phyloP scores from a whole-genome alignment of 2,113 vertebrate species.

The Phocoena sinus region DNA sequence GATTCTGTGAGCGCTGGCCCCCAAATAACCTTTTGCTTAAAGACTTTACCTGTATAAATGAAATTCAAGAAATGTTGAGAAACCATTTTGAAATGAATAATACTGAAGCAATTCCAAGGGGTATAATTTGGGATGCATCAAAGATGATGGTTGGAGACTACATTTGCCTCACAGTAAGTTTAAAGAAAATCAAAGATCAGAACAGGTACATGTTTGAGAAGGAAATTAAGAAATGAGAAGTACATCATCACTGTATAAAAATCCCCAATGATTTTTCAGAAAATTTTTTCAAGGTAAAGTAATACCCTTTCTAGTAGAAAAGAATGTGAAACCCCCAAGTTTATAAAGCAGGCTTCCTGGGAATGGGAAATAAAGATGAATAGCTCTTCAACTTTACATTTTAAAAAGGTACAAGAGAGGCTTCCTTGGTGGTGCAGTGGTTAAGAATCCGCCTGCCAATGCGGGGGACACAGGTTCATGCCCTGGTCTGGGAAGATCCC shows the following conservation, averaged over 20 bases:
- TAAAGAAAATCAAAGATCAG: slow-evolving; percentile 74
- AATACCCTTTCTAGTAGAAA: slow-evolving; percentile 46
- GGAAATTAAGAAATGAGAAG: slow-evolving; percentile 72
- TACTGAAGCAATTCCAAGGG: slow-evolving; percentile 68
- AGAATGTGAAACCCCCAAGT: background rate
- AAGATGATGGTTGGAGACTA: slow-evolving; percentile 59
- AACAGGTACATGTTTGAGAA: slow-evolving; percentile 63
- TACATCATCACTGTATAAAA: slow-evolving; percentile 49
- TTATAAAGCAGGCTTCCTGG: slow-evolving; percentile 48
- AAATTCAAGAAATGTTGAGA: slow-evolving; percentile 73
- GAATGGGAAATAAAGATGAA: slow-evolving; percentile 38
- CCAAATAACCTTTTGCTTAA: slow-evolving; percentile 73
- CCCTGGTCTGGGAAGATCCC: no score
- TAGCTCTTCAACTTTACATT: slow-evolving; percentile 37
- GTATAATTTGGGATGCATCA: slow-evolving; percentile 71
- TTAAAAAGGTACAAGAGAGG: slow-evolving; percentile 20
- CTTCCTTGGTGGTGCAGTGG: no score
- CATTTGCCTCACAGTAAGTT: slow-evolving; percentile 59
- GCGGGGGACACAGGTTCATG: no score
- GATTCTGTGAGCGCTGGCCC: slow-evolving; percentile 49
- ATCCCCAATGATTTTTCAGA: slow-evolving; percentile 63
- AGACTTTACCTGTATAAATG: slow-evolving; percentile 76
- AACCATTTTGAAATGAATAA: slow-evolving; percentile 73
- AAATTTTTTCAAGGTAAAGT: slow-evolving; percentile 61
- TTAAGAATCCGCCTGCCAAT: no score